These are phyloP conservation scores for Rhadina sibilatrix DNA, from an alignment of 2,113 vertebrate genomes.

Conservation along the genomic window DNA sequence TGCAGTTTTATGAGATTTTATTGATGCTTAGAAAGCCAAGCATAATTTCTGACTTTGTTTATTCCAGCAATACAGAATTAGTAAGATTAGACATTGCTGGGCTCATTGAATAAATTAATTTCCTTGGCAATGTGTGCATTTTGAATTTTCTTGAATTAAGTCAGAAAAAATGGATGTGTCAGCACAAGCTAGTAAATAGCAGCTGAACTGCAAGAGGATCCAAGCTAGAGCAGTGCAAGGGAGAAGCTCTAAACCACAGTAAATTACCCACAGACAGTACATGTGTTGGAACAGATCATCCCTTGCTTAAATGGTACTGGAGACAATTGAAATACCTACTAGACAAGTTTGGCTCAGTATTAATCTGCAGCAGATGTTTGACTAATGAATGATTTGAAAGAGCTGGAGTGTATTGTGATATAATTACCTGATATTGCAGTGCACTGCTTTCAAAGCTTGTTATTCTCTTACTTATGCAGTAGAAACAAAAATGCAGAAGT, in stretches of 20 bases:
- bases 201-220: conserved; percentile 1
- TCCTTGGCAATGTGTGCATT: conserved; percentile 10
- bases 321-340: neutral
- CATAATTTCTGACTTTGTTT: conserved; percentile 48
- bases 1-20: conserved; percentile 34
- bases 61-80: conserved; percentile 30
- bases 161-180: conserved; percentile 31
- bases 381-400: conserved; percentile 19
- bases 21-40: conserved; percentile 14
- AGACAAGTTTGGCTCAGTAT: neutral
- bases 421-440: neutral
- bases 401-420: neutral
- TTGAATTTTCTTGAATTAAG: conserved; percentile 39
- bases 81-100: neutral
- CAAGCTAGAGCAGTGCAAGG: neutral
- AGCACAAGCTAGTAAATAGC: conserved; percentile 15
- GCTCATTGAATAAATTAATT: conserved; percentile 49
- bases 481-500: neutral
- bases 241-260: neutral
- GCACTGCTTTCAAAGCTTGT: neutral
- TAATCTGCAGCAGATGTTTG: conserved; percentile 42
- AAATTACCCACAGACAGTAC: neutral
- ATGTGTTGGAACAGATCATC: neutral
- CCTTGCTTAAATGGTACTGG: neutral
- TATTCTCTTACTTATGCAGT: neutral